Conservation (phyloP, 2,888 invertebrate species). For the Phlogophora meticulosa region DNA sequence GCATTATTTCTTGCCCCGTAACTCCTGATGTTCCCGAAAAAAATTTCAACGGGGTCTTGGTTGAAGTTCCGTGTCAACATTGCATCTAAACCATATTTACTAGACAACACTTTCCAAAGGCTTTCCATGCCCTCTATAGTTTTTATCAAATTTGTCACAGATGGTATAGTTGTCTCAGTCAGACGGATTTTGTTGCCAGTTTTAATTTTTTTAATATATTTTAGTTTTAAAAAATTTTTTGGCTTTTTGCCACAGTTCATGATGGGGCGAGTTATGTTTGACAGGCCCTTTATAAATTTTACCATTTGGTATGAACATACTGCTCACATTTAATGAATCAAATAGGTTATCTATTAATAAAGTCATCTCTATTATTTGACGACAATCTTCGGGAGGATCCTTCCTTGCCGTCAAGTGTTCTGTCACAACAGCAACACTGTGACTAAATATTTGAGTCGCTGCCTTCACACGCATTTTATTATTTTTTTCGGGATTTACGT, state of each 20-base stretch:
- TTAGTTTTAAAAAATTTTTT: neutral
- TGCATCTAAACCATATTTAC: conserved; percentile 60
- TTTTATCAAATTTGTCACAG: conserved; percentile 46
- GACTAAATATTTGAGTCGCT: neutral
- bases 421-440: conserved; percentile 5
- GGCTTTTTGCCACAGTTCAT: conserved; percentile 3
- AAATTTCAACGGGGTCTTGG: conserved; percentile 14
- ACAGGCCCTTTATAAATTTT: conserved; percentile 2
- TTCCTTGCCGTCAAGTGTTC: neutral
- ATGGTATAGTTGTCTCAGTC: conserved; percentile 1
- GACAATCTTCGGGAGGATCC: neutral
- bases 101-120: conserved; percentile 42
- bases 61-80: conserved; percentile 58
- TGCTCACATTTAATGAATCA: neutral
- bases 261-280: neutral
- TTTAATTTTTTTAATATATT: neutral
- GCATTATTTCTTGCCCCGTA: neutral
- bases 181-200: neutral
- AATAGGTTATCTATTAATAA: neutral
- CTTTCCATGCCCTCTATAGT: conserved; percentile 60
- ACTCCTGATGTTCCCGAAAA: conserved; percentile 15
- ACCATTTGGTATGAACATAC: neutral
- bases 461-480: conserved; percentile 8
- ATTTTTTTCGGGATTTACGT: neutral
- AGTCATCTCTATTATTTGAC: no score